These are phyloP conservation scores for Platysternon megacephalum DNA, from an alignment of 2,113 vertebrate species.

Conservation along the genomic window DNA sequence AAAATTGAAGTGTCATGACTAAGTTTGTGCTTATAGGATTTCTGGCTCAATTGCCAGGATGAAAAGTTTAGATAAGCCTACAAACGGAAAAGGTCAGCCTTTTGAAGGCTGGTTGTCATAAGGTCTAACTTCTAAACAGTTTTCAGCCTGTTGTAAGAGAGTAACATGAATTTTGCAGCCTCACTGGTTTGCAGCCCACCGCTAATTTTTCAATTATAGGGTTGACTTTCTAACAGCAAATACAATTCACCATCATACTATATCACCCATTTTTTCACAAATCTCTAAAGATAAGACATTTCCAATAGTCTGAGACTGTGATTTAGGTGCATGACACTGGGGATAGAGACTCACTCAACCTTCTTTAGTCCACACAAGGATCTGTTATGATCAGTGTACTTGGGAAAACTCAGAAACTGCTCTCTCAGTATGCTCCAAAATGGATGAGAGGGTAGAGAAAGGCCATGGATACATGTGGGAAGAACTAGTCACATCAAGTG, in stretches of 20 bases:
- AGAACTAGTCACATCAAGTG: not conserved
- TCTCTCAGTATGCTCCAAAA: not conserved
- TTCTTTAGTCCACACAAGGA: not conserved
- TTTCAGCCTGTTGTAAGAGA: not conserved
- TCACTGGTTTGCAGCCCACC: not conserved
- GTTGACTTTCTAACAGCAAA: not conserved
- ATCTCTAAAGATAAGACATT: not conserved
- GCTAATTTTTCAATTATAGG: not conserved
- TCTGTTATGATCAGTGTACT: not conserved
- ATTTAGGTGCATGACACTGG: not conserved
- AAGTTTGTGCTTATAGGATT: not conserved
- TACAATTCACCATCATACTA: not conserved
- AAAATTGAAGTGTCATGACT: not conserved
- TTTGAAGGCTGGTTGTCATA: not conserved
- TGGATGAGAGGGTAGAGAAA: not conserved
- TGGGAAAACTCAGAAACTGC: not conserved
- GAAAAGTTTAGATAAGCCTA: not conserved
- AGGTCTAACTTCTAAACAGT: not conserved
- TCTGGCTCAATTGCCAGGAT: not conserved
- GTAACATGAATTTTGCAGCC: not conserved
- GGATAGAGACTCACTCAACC: not conserved
- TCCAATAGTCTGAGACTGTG: not conserved
- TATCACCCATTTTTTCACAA: not conserved
- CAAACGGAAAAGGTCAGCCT: not conserved
- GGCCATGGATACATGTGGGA: not conserved